phyloP scores from a whole-genome alignment of 1,140 invertebrate species.

The Sitobion miscanthi region DNA sequence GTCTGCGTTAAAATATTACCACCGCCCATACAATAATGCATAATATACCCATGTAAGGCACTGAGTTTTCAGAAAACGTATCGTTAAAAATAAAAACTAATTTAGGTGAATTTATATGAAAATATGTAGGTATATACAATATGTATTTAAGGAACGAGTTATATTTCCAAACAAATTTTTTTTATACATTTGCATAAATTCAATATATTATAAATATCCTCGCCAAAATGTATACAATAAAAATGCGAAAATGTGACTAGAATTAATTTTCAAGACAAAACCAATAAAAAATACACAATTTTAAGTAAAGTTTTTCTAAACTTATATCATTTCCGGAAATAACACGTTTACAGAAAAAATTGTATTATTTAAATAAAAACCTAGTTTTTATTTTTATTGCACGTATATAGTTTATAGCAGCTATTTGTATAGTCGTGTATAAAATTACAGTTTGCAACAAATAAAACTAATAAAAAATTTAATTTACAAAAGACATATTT shows the following conservation, averaged over 20 bases:
- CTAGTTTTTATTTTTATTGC: not conserved
- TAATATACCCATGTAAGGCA: not conserved
- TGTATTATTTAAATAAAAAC: not conserved
- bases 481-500: not conserved
- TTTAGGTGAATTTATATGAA: not conserved
- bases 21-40: no score
- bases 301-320: not conserved
- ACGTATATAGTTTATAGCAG: not conserved
- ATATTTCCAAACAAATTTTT: not conserved
- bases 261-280: not conserved
- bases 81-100: slow-evolving; percentile 9
- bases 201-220: not conserved
- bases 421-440: not conserved
- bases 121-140: no score
- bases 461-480: not conserved
- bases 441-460: not conserved
- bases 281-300: not conserved
- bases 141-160: not conserved
- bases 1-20: not conserved
- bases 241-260: not conserved
- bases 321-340: not conserved
- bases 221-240: not conserved
- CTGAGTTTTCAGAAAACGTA: not conserved
- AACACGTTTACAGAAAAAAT: not conserved
- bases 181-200: not conserved